phyloP scores from a whole-genome alignment of 1,140 invertebrate genomes.

The Drosophila hydei region DNA sequence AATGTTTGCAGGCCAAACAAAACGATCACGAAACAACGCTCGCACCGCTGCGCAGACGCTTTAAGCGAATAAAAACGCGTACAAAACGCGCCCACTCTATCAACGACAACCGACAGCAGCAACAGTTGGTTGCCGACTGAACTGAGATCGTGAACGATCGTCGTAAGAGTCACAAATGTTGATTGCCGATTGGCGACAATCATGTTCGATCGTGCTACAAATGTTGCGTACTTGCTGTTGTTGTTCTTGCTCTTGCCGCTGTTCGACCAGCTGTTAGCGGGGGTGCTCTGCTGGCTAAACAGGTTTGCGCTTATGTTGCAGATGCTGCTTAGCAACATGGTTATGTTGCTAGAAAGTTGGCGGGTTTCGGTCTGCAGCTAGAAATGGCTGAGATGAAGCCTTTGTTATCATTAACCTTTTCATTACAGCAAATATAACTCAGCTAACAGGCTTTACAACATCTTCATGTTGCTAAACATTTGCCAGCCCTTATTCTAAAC shows the following conservation, averaged over 20 bases:
- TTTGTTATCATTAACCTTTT: background rate
- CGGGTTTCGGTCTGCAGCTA: background rate
- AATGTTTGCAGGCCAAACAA: conserved; percentile 35
- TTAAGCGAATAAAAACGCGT: background rate
- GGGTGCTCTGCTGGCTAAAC: conserved; percentile 34
- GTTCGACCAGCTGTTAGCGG: conserved; percentile 37
- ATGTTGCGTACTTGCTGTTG: conserved; percentile 9
- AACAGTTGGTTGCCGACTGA: conserved; percentile 79
- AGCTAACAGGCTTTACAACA: background rate
- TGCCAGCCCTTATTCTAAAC: too few species aligned
- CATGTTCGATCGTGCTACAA: conserved; percentile 40
- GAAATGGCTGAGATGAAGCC: background rate
- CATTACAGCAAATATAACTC: too few species aligned
- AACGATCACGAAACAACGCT: conserved; percentile 6
- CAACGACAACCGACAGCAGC: conserved; percentile 44
- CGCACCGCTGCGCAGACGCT: conserved; percentile 2
- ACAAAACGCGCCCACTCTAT: conserved; percentile 4
- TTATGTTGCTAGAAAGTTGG: conserved; percentile 15
- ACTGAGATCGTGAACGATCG: conserved; percentile 41
- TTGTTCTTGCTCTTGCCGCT: conserved; percentile 11
- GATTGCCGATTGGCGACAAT: conserved; percentile 30
- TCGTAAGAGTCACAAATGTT: conserved; percentile 5
- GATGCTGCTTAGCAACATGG: background rate
- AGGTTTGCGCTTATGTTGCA: conserved; percentile 13
- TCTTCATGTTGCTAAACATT: background rate